These are phyloP conservation scores for Sialia sialis DNA, from an alignment of 2,113 vertebrate genomes.

Conservation along the genomic window DNA sequence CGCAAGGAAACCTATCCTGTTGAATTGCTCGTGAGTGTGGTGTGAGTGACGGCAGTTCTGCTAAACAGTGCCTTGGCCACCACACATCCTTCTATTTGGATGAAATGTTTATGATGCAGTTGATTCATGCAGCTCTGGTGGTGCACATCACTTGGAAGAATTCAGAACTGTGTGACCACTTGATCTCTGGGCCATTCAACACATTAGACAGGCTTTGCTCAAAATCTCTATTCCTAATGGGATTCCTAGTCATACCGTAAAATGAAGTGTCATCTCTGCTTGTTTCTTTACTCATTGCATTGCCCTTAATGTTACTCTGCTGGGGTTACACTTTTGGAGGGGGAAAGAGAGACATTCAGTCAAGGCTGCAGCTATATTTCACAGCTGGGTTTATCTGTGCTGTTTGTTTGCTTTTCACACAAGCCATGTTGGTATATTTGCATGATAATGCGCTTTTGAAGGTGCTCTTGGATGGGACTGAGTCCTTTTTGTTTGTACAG, in stretches of 20 bases:
- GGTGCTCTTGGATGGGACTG: conserved; percentile 39
- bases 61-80: background rate
- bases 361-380: background rate
- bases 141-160: background rate
- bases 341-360: background rate
- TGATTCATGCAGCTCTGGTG: background rate
- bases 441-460: conserved; percentile 34
- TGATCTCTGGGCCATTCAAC: background rate
- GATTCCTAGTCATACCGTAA: background rate
- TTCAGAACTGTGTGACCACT: background rate
- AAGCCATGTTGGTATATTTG: conserved; percentile 22
- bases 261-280: background rate
- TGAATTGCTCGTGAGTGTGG: fast-evolving
- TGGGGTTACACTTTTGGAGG: background rate
- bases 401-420: conserved; percentile 33
- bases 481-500: conserved; percentile 27
- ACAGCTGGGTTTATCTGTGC: background rate
- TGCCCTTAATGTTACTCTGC: background rate
- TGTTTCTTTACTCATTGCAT: background rate
- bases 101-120: background rate
- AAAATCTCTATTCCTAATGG: background rate
- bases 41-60: background rate
- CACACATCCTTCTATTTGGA: background rate
- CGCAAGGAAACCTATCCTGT: background rate
- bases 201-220: background rate